Conservation (phyloP, 2,797 vertebrate species). For the Myoxocephalus aenaeus region DNA sequence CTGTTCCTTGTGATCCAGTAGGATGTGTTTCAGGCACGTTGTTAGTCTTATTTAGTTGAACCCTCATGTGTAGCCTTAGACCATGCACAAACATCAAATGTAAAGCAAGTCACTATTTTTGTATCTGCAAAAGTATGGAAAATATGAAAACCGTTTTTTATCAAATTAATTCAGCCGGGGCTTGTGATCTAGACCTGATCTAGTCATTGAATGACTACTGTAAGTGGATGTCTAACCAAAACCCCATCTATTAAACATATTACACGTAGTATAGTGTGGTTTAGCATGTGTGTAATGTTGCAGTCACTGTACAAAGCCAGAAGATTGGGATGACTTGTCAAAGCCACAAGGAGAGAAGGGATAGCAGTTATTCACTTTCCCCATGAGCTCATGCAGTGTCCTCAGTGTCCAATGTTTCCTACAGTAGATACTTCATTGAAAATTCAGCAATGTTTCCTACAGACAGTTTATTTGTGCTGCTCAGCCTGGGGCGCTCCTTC, state of each 20-base stretch:
- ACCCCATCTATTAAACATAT: neutral
- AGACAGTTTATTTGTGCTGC: conserved; percentile 23
- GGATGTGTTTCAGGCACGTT: conserved; percentile 25
- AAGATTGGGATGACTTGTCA: conserved; percentile 15
- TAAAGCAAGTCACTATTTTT: neutral
- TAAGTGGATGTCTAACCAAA: conserved; percentile 12
- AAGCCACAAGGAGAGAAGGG: neutral
- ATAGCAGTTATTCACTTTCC: neutral
- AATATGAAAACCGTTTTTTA: neutral
- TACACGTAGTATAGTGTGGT: neutral
- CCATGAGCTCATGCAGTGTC: conserved; percentile 14
- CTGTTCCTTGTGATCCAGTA: conserved; percentile 21
- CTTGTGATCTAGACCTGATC: conserved; percentile 17
- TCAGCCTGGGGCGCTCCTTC: conserved; percentile 10
- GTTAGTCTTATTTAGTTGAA: conserved; percentile 3
- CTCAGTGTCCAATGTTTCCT: neutral
- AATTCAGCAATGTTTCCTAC: conserved; percentile 17
- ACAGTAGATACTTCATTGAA: neutral
- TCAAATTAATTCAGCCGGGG: conserved; percentile 10
- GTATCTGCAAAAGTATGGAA: neutral
- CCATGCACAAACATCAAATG: conserved; percentile 11
- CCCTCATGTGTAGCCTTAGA: neutral
- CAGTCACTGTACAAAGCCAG: neutral
- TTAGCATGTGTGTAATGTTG: conserved; percentile 15
- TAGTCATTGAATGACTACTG: conserved; percentile 11